Evolutionary conservation across 2,113 vertebrate species (phyloP).

Genomic region (Silurus meridionalis): DNA sequence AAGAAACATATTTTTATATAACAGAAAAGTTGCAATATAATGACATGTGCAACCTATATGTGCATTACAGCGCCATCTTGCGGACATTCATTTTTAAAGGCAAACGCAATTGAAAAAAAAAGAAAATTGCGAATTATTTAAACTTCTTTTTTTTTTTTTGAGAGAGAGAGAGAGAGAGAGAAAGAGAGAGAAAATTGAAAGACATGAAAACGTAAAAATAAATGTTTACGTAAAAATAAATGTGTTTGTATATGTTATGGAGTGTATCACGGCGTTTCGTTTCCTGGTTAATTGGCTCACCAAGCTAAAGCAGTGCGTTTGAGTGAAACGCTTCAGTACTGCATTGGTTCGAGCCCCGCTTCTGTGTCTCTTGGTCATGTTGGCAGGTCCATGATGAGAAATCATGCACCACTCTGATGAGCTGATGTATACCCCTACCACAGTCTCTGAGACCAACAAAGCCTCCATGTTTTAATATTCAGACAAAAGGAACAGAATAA

Average conservation of each 20-base stretch:
- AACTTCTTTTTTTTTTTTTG: not conserved
- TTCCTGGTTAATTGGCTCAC: not conserved
- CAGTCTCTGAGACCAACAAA: conserved; percentile 46
- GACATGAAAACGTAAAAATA: not conserved
- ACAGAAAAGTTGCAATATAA: too few relatives aligned
- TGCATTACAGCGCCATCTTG: not conserved
- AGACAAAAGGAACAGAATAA: not conserved
- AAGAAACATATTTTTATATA: too few relatives aligned
- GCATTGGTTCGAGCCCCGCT: not conserved
- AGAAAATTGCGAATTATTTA: not conserved
- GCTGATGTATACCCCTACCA: conserved; percentile 38
- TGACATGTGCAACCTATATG: not conserved
- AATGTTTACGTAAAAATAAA: too few relatives aligned
- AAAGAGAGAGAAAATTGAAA: not conserved
- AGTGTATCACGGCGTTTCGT: fast-evolving
- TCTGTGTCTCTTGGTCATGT: not conserved
- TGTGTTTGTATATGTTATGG: too few relatives aligned
- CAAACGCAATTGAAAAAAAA: not conserved
- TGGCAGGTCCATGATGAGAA: conserved; percentile 50
- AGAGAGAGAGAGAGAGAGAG: too few relatives aligned
- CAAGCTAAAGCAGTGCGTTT: not conserved
- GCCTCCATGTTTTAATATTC: not conserved
- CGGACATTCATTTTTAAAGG: not conserved
- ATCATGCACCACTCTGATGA: conserved; percentile 54
- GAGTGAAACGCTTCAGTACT: fast-evolving